Percentiles rank a stretch among this genome's conserved stretches.
Evolutionary conservation across 2,113 vertebrate genomes (phyloP).

Genomic region (Thomomys bottae): DNA sequence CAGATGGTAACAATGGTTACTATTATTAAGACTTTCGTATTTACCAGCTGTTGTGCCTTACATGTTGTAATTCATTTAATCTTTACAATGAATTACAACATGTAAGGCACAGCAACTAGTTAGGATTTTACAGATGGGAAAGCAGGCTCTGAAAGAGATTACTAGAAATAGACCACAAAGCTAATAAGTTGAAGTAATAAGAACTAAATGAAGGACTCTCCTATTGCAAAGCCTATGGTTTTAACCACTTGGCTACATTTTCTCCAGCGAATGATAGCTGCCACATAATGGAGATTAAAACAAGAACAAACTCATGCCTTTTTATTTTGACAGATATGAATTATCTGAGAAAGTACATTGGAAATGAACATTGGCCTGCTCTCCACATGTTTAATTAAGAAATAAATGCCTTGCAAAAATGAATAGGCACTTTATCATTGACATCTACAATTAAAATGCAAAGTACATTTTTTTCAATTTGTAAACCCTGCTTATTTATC

Average conservation of each 20-base stretch:
- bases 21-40: neutral
- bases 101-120: no score
- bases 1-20: neutral
- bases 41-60: neutral
- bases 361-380: slow-evolving; percentile 72
- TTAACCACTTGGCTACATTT: neutral
- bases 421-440: slow-evolving; percentile 74
- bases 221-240: slow-evolving; percentile 15
- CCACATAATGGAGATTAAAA: slow-evolving; percentile 51
- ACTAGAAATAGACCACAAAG: neutral
- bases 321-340: slow-evolving; percentile 77
- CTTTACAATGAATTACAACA: neutral
- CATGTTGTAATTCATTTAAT: neutral
- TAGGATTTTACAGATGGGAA: slow-evolving; percentile 43
- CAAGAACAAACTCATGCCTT: slow-evolving; percentile 62
- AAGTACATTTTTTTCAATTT: slow-evolving; percentile 70
- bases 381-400: slow-evolving; percentile 78
- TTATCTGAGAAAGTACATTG: slow-evolving; percentile 71
- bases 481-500: slow-evolving; percentile 76
- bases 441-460: slow-evolving; percentile 78
- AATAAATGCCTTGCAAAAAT: slow-evolving; percentile 77
- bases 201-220: slow-evolving; percentile 21
- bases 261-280: slow-evolving; percentile 56
- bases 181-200: neutral
- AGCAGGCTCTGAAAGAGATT: slow-evolving; percentile 1